Conservation (phyloP, 1,140 invertebrate species). For the Phymastichus coffea region DNA sequence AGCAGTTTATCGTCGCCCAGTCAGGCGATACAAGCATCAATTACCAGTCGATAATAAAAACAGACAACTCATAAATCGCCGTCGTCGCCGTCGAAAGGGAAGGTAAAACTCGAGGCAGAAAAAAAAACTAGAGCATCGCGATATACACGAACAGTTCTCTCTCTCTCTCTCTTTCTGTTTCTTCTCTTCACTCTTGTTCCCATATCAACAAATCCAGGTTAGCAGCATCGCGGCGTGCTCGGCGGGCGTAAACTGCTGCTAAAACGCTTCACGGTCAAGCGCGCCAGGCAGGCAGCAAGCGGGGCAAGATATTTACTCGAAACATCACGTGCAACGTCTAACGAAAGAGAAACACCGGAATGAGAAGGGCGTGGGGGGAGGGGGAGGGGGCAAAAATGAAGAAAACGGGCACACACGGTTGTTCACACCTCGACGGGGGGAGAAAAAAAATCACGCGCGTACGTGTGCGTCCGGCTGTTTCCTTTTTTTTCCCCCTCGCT, state of each 20-base stretch:
- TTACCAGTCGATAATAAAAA: too few species aligned
- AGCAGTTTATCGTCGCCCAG: too few species aligned
- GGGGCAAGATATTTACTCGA: conserved; percentile 13
- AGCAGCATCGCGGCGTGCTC: conserved; percentile 19
- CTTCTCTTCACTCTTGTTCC: not conserved
- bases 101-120: not conserved
- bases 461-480: too few species aligned
- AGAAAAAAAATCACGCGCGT: too few species aligned
- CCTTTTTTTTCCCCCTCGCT: too few species aligned
- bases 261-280: conserved; percentile 22
- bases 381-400: not conserved
- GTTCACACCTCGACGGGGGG: not conserved
- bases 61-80: too few species aligned
- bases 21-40: too few species aligned
- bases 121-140: conserved; percentile 11
- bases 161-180: not conserved
- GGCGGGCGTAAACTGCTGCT: conserved; percentile 5
- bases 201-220: conserved; percentile 25
- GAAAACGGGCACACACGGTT: not conserved
- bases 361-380: not conserved
- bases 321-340: conserved; percentile 5
- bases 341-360: conserved; percentile 34
- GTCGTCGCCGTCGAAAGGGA: not conserved
- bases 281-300: not conserved
- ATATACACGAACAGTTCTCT: not conserved